Evolutionary conservation across 2,797 vertebrate genomes (phyloP).

Genomic region (Poeciliopsis turneri): DNA sequence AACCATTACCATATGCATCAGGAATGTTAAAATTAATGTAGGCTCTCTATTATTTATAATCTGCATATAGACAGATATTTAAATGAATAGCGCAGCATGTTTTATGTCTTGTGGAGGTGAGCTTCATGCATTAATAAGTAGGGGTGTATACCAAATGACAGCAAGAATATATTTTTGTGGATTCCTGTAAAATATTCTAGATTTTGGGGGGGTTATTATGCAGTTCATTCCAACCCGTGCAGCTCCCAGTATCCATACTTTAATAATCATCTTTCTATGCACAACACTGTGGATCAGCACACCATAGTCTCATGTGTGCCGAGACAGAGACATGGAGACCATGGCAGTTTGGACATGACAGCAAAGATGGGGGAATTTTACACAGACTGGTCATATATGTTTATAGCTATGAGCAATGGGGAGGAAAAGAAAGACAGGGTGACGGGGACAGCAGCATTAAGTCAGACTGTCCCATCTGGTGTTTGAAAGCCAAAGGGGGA

Average conservation of each 20-base stretch:
- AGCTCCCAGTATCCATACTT: neutral
- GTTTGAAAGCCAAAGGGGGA: neutral
- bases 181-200: constrained; percentile 17
- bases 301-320: constrained; percentile 46
- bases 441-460: constrained; percentile 36
- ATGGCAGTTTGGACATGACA: constrained; percentile 40
- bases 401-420: constrained; percentile 53
- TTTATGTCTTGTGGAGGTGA: neutral
- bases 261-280: constrained; percentile 10
- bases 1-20: constrained; percentile 27
- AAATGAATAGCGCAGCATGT: constrained; percentile 32
- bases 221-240: constrained; percentile 15
- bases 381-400: constrained; percentile 67
- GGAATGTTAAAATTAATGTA: constrained; percentile 27
- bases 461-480: constrained; percentile 38
- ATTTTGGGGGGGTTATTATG: constrained; percentile 8
- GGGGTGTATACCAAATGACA: constrained; percentile 20
- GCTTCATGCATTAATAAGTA: constrained; percentile 45
- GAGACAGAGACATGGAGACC: constrained; percentile 42
- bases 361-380: constrained; percentile 62
- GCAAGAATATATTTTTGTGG: constrained; percentile 25
- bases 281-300: constrained; percentile 45
- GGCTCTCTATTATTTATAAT: constrained; percentile 47
- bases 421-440: constrained; percentile 48
- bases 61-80: constrained; percentile 59